Evolutionary conservation across 2,888 invertebrate species (phyloP).

Genomic region (Netelia melanura): DNA sequence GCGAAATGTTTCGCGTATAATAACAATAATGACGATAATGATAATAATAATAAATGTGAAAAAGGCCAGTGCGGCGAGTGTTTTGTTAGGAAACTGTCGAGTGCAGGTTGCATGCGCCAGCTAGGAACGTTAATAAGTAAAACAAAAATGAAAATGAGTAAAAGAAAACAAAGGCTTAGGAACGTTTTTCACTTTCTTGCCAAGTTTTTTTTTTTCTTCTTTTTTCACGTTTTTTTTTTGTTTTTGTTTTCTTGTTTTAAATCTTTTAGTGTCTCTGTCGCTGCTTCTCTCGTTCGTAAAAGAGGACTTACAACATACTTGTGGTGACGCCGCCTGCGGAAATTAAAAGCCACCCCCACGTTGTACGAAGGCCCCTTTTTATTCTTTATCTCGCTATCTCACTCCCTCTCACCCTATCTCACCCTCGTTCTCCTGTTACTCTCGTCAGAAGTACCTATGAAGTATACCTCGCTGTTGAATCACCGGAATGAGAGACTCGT

Average conservation of each 20-base stretch:
- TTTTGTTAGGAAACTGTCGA: conserved; percentile 14
- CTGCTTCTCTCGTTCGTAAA: conserved; percentile 27
- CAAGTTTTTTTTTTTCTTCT: not conserved
- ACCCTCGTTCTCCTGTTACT: conserved; percentile 24
- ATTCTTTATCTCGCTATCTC: conserved; percentile 17
- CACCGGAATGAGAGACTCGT: conserved; percentile 52
- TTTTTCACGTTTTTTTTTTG: not conserved
- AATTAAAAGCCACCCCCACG: conserved; percentile 56
- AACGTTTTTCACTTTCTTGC: conserved; percentile 19
- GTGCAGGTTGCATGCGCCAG: conserved; percentile 25
- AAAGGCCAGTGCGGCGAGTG: conserved; percentile 1
- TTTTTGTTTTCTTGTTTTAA: conserved; percentile 13
- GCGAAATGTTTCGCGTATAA: conserved; percentile 47
- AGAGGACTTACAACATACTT: conserved; percentile 19
- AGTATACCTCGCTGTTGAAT: conserved; percentile 58
- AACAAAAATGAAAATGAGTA: too few relatives aligned
- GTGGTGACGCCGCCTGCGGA: conserved; percentile 43
- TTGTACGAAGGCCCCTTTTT: conserved; percentile 40
- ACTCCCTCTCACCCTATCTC: conserved; percentile 1
- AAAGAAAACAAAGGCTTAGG: not conserved
- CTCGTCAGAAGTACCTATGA: conserved; percentile 42
- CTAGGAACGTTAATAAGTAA: conserved; percentile 28
- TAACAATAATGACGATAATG: conserved; percentile 18
- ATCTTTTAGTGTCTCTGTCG: conserved; percentile 35
- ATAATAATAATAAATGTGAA: conserved; percentile 17